Evolutionary conservation across 2,113 vertebrate genomes (phyloP).

Genomic region (Cichladusa arquata): DNA sequence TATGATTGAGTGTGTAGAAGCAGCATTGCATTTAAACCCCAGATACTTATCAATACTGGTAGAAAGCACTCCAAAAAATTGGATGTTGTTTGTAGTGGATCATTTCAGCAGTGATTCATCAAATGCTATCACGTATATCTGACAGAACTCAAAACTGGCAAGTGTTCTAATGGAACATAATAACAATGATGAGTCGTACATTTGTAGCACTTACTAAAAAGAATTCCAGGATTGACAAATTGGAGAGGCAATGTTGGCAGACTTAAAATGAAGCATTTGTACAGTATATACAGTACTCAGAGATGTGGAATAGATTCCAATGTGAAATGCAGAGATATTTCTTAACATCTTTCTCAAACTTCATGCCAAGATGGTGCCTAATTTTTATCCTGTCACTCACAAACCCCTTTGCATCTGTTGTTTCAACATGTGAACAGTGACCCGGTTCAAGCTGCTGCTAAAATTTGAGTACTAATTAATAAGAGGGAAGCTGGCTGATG

Average conservation of each 20-base stretch:
- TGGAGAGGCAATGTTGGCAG: slow-evolving; percentile 67
- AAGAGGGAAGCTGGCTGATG: slow-evolving; percentile 35
- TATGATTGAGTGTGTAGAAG: slow-evolving; percentile 18
- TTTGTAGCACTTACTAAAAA: slow-evolving; percentile 64
- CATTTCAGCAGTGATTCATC: slow-evolving; percentile 66
- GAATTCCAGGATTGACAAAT: slow-evolving; percentile 66
- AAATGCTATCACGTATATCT: slow-evolving; percentile 46
- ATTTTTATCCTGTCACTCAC: slow-evolving; percentile 71
- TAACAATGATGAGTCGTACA: slow-evolving; percentile 67
- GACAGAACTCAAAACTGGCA: slow-evolving; percentile 71
- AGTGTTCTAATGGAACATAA: slow-evolving; percentile 69
- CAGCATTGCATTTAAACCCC: slow-evolving; percentile 17
- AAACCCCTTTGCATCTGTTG: slow-evolving; percentile 67
- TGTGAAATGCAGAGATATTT: slow-evolving; percentile 58
- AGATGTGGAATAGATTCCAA: slow-evolving; percentile 59
- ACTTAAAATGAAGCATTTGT: slow-evolving; percentile 67
- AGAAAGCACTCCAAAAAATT: slow-evolving; percentile 58
- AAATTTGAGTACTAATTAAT: slow-evolving; percentile 70
- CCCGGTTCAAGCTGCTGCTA: slow-evolving; percentile 67
- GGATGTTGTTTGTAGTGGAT: slow-evolving; percentile 59
- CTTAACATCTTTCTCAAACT: slow-evolving; percentile 62
- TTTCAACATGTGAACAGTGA: slow-evolving; percentile 64
- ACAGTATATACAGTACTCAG: slow-evolving; percentile 60
- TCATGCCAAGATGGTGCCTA: slow-evolving; percentile 64
- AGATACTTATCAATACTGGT: slow-evolving; percentile 60